Base-by-base conservation (phyloP, 2,113 vertebrate species). In the Kryptolebias marmoratus region DNA sequence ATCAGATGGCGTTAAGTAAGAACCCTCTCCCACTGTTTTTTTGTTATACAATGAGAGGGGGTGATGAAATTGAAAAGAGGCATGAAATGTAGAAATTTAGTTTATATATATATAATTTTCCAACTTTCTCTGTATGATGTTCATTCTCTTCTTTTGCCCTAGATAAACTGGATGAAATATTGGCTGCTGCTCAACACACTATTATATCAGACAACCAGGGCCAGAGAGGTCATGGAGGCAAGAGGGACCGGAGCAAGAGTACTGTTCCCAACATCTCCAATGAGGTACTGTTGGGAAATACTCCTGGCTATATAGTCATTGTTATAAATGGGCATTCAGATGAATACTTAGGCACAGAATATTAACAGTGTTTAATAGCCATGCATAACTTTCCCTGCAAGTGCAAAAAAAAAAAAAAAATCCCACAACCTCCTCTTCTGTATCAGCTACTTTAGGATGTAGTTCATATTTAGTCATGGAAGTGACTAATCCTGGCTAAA, bases 1-100 rank as follows among this genome's bases (percentile, higher is more conserved):
- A 97, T 90, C 96, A 97, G 90, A 97, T 97, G 96, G 96, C 96
- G 44, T 90, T 97, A 81, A 97, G 96, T 97, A 95, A 95, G 94
- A 84, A 75, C 80, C 65, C 57, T 30, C 48, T 79, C 67, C 62
- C 39, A 59, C 22, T 6, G 5, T 63, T 83, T 65, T 75, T 81
- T 5, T 22, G 69, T 81, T 31, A 61, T 72, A 45, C 56, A 73
- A 36, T 74, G 69, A 61, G 47, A 58, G 61, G 50, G 58, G 73
- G 57, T 75, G 77, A 80, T 79, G 30, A 60, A 55, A 79, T 28
- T 68, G 79, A 62, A 31, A 53, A 55, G 61, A 39, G 11, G 54
- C 6, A 59, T 22, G 45, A 67, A 49, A 15, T 42, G 5, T 42
- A 9, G 1, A 5, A 42, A 42, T 42, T 42, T 42, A 10, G 39